Evolutionary conservation across 2,888 invertebrate species (phyloP), one percentile per base, ranked within the genome.

Genomic region (Isoperla grammatica): DNA sequence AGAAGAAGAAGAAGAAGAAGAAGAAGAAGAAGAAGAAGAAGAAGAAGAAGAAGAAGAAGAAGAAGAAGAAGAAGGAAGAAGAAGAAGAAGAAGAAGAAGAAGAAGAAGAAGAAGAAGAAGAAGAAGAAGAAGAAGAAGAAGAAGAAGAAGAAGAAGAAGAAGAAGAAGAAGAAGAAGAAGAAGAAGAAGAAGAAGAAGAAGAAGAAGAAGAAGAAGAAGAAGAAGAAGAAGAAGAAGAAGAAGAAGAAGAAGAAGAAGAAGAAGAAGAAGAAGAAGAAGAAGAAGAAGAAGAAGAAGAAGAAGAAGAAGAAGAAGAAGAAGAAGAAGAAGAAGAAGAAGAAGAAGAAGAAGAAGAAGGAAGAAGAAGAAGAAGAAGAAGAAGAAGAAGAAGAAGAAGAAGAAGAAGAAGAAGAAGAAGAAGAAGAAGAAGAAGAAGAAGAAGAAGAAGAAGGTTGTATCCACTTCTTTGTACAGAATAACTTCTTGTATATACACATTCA

Each of bases 381-480:
- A 5, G 22, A 20, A 50, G 50, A 50, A 5, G 22, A 20, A 50
- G 20, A 50, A 5, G 22, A 5, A 5, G 22, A 5, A 5, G 6
- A 50, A 50, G 20, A 50, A 50, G 22, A 20, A 50, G 22, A 50
- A 5, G 6, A 50, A 50, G 20, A 5, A 50, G 20, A 5, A 5
- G 22, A 50, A 5, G 6, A 50, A 50, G 50, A 50, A 50, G 20
- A 42, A 42, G 9, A 42, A 42, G 19, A 42, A 42, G 13, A 56
- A 42, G 39, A 42, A 56, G 42, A 42, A 56, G 20, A 56, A 5
- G 42, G n/a, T n/a, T n/a, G n/a, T n/a, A n/a, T n/a, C n/a, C n/a
- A n/a, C n/a, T n/a, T n/a, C n/a, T n/a, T n/a, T n/a, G n/a, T n/a
- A n/a, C n/a, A n/a, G n/a, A n/a, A n/a, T n/a, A n/a, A n/a, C n/a